A percentile compares a stretch with the other conserved stretches of the same genome.
These are phyloP conservation scores for Sylvia atricapilla DNA, from an alignment of 2,113 vertebrate genomes.

Conservation along the genomic window DNA sequence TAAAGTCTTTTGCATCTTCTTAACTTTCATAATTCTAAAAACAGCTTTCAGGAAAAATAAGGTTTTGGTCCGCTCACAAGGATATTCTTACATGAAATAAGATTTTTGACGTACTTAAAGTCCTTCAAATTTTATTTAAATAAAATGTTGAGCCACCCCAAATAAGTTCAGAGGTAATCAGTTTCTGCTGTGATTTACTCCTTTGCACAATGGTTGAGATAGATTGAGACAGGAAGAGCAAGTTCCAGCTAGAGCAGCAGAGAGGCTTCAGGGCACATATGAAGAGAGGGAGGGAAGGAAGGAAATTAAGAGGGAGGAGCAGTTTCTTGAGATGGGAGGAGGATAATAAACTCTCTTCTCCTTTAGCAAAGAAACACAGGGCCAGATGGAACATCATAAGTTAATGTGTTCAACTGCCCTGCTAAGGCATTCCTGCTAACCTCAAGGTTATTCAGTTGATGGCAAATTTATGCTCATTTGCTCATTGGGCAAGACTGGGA, in stretches of 20 bases:
- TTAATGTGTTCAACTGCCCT: not conserved
- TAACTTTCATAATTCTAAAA: not conserved
- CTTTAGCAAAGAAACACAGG: not conserved
- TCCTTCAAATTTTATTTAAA: not conserved
- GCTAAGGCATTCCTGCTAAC: not conserved
- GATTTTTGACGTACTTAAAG: not conserved
- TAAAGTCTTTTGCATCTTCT: not conserved
- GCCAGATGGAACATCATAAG: not conserved
- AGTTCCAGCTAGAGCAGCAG: not conserved
- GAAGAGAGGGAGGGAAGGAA: not conserved
- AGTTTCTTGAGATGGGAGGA: not conserved
- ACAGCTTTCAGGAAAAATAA: not conserved
- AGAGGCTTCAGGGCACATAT: not conserved
- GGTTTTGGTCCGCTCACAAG: not conserved
- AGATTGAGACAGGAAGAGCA: not conserved
- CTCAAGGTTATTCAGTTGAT: not conserved
- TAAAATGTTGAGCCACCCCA: not conserved
- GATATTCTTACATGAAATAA: not conserved
- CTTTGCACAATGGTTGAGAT: not conserved
- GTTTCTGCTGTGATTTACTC: not conserved
- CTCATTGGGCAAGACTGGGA: not conserved
- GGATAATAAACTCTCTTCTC: not conserved
- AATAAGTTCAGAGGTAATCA: not conserved
- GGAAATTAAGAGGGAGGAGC: not conserved
- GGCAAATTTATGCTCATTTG: not conserved